These are phyloP conservation scores for Aptenodytes patagonicus DNA, from an alignment of 2,113 vertebrate genomes.

Conservation along the genomic window DNA sequence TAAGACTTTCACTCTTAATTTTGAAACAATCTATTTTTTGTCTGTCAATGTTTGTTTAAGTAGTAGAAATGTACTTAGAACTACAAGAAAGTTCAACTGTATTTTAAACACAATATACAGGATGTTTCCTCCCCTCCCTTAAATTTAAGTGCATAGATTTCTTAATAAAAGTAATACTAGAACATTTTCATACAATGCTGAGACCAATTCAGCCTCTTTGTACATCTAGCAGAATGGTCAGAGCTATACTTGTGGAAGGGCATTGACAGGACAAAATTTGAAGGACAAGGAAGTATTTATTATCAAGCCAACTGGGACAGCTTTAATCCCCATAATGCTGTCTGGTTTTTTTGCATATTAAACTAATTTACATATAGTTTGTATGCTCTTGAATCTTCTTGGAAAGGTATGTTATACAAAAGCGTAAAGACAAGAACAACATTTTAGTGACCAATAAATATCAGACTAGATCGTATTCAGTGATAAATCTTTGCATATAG, in stretches of 20 bases:
- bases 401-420: neutral
- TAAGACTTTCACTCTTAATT: neutral
- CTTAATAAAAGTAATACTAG: neutral
- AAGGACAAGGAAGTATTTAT: neutral
- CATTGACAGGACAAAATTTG: neutral
- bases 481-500: neutral
- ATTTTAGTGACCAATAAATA: neutral
- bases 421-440: neutral
- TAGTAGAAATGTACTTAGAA: neutral
- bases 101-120: neutral
- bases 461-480: neutral
- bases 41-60: neutral
- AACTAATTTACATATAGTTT: neutral
- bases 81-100: neutral
- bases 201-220: neutral
- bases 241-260: neutral
- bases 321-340: neutral
- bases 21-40: neutral
- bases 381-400: neutral
- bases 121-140: neutral
- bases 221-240: neutral
- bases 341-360: neutral
- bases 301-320: neutral
- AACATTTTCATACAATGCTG: neutral
- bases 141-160: neutral